Conservation (phyloP, 1,140 invertebrate genomes). For the Cepaea nemoralis region DNA sequence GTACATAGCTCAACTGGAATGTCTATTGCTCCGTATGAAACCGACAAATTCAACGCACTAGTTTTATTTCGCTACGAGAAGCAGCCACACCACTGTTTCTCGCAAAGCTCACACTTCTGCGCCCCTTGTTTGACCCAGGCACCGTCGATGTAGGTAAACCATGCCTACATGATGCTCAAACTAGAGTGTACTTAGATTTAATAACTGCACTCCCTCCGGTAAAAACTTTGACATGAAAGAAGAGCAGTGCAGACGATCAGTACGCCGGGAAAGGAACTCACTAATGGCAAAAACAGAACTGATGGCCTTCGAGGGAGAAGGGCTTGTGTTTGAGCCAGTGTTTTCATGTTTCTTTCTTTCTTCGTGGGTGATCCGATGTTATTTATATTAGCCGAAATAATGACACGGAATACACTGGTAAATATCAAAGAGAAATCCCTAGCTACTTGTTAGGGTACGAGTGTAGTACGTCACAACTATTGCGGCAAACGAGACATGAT, state of each 20-base stretch:
- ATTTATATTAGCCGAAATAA: not conserved
- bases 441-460: not conserved
- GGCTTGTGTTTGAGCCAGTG: not conserved
- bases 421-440: not conserved
- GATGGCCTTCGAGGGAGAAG: not conserved
- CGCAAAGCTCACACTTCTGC: not conserved
- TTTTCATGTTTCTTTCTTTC: not conserved
- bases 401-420: not conserved
- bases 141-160: not conserved
- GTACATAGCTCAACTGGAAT: not conserved
- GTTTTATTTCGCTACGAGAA: not conserved
- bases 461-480: no score
- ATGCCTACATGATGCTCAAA: not conserved
- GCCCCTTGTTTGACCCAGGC: not conserved
- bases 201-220: not conserved
- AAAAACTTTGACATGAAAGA: slow-evolving; percentile 12
- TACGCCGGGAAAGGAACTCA: not conserved
- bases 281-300: not conserved
- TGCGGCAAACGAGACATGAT: no score
- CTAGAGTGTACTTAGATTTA: not conserved
- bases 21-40: not conserved
- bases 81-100: not conserved
- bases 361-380: slow-evolving; percentile 17
- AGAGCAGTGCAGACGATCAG: not conserved
- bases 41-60: not conserved